Evolutionary conservation across 2,888 invertebrate genomes (phyloP), one percentile per base, ranked within the genome.

Genomic region (Sarcophaga subvicina): DNA sequence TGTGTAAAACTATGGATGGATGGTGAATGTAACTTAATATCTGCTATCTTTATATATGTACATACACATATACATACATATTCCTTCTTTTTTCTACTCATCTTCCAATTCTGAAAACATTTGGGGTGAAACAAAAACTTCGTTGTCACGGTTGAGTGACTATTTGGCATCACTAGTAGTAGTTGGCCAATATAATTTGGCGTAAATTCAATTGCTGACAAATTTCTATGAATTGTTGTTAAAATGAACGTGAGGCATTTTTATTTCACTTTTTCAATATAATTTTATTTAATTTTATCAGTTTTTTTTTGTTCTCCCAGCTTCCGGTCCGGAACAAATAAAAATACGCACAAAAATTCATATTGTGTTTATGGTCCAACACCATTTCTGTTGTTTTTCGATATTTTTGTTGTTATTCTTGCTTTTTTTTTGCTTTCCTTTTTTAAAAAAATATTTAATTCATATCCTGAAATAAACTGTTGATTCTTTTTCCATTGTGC

Each of bases 171-270:
- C 86, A 83, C 83, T 86, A 83, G 86, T 2, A 54, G 17, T 83
- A 83, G 83, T 83, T 86, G 83, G 86, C 83, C 86, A 86, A 86
- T 80, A 86, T 86, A 86, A 83, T 83, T 86, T 86, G 86, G 86
- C 83, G 86, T 86, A 80, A 86, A 86, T 86, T 86, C 86, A 86
- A 86, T 86, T 86, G 86, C 86, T 83, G 86, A 86, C 86, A 86
- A 86, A 86, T 86, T 86, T 86, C 86, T 86, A 83, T 86, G 86
- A 80, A 83, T 86, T 86, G 86, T 86, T 86, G 80, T 86, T 77
- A 64, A 76, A 86, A 77, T 11, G 86, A 86, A 86, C 86, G 86
- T 86, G 86, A 77, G 83, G 80, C 86, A 67, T 79, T 86, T 86
- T 86, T 80, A 80, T 86, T 80, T 63, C 62, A 64, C 67, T 80